Conservation (phyloP, 2,888 invertebrate species). For the Ennomos erosarius region DNA sequence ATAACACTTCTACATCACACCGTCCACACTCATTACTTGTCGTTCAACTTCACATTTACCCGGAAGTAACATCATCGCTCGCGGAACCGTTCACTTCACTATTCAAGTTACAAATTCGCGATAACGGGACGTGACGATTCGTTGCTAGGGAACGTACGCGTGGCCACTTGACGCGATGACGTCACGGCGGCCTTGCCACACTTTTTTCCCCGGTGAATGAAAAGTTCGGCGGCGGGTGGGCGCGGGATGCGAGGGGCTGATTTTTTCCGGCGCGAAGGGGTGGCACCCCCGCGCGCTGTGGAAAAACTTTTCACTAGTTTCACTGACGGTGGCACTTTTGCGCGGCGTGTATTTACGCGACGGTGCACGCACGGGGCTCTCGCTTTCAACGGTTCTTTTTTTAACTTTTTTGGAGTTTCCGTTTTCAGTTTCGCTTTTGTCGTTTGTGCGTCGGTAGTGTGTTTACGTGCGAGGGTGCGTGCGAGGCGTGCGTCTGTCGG, state of each 20-base stretch:
- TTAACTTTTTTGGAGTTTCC: slow-evolving; percentile 52
- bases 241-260: slow-evolving; percentile 78
- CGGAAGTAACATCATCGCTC: slow-evolving; percentile 53
- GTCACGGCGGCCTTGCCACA: slow-evolving; percentile 86
- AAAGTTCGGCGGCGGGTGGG: slow-evolving; percentile 86
- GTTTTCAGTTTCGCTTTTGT: slow-evolving; percentile 42
- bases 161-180: slow-evolving; percentile 82
- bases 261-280: slow-evolving; percentile 81
- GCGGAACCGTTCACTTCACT: slow-evolving; percentile 41
- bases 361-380: slow-evolving; percentile 71
- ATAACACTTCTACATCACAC: slow-evolving; percentile 68
- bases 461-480: slow-evolving; percentile 52
- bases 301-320: slow-evolving; percentile 84
- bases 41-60: slow-evolving; percentile 51
- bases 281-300: slow-evolving; percentile 77
- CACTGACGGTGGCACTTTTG: slow-evolving; percentile 83
- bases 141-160: slow-evolving; percentile 83
- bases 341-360: slow-evolving; percentile 78
- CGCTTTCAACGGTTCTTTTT: slow-evolving; percentile 60
- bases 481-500: slow-evolving; percentile 66
- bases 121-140: slow-evolving; percentile 60
- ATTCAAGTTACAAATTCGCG: slow-evolving; percentile 38
- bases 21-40: slow-evolving; percentile 57
- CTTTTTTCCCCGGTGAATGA: slow-evolving; percentile 87
- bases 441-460: slow-evolving; percentile 47